Evolutionary conservation across 1,140 invertebrate species (phyloP), one percentile per base, ranked within the genome.

Genomic region (Drosophila ironensis): DNA sequence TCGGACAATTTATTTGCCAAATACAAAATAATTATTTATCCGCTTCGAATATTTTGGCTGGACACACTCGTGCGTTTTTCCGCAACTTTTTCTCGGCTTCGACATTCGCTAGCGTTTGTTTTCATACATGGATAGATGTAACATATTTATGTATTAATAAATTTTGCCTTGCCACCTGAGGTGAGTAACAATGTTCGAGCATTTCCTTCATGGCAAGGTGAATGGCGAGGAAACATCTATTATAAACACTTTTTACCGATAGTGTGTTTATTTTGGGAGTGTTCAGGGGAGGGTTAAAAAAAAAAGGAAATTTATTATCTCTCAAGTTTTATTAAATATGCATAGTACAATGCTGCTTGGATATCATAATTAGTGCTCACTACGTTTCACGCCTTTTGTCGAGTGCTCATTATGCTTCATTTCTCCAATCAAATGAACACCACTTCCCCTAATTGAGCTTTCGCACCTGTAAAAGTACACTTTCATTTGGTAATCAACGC

Each of bases 1-100:
- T 69, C 68, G 71, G 63, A 50, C 78, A 64, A 73, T 70, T 77
- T 48, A 73, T 77, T 82, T 78, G 61, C 37, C 68, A 60, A 84
- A 82, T 64, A 81, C 60, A 82, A 81, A 82, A 76, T 76, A 52
- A 64, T 84, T 73, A 60, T 76, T 82, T 82, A 76, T 84, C 47
- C 77, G 78, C 66, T 45, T 69, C 75, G 51, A 47, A 61, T 64
- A 48, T 66, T 69, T 54, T 42, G 9, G 7, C 16, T 37, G 52
- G 33, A 57, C 53, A 50, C 20, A 45, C 20, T 22, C 8, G 35
- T 44, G 37, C n/a, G n/a, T 33, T 64, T 75, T 68, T 69, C 46
- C 57, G 30, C 22, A 38, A 57, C 24, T 53, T 56, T 63, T 53
- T 35, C 51, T 72, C 53, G 60, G 8, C 44, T 16, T 33, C 27